Percentiles rank a stretch among this genome's conserved stretches.
phyloP scores from a whole-genome alignment of 1,140 invertebrate species.

The Penaeus chinensis region DNA sequence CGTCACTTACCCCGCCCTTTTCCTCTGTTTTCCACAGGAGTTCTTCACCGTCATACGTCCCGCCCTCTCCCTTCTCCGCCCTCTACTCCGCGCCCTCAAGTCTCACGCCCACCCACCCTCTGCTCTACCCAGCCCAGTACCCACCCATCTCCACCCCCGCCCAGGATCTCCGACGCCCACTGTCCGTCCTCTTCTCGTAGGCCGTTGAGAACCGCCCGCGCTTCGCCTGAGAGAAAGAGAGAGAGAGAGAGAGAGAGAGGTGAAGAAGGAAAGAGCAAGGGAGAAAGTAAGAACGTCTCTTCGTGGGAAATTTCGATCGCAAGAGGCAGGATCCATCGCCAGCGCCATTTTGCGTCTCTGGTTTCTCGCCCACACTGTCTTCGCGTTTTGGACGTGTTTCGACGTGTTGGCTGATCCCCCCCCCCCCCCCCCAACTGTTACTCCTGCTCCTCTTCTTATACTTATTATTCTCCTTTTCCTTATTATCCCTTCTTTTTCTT shows the following conservation, averaged over 20 bases:
- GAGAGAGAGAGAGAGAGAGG: background rate
- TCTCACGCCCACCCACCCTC: slow-evolving; percentile 40
- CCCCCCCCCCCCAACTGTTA: no score
- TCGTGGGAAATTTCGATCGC: no score
- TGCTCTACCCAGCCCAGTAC: slow-evolving; percentile 54
- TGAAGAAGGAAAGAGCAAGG: background rate
- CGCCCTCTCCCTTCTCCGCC: slow-evolving; percentile 52
- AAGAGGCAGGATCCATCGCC: no score
- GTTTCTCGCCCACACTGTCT: no score
- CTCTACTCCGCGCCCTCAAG: slow-evolving; percentile 45
- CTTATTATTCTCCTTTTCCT: no score
- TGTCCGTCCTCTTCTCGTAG: slow-evolving; percentile 58
- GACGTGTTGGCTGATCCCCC: no score
- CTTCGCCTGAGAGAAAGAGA: background rate
- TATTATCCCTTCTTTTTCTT: no score
- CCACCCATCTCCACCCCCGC: slow-evolving; percentile 50
- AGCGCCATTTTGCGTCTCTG: no score
- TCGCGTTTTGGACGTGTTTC: no score
- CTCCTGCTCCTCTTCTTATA: no score
- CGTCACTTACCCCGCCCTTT: no score
- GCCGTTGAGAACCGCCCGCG: background rate
- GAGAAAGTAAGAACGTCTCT: background rate
- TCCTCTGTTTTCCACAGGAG: slow-evolving; percentile 19
- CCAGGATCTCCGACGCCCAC: slow-evolving; percentile 51
- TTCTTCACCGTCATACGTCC: slow-evolving; percentile 45